Conservation (phyloP, 23 tunicate genomes). For the Ascidia mentula region DNA sequence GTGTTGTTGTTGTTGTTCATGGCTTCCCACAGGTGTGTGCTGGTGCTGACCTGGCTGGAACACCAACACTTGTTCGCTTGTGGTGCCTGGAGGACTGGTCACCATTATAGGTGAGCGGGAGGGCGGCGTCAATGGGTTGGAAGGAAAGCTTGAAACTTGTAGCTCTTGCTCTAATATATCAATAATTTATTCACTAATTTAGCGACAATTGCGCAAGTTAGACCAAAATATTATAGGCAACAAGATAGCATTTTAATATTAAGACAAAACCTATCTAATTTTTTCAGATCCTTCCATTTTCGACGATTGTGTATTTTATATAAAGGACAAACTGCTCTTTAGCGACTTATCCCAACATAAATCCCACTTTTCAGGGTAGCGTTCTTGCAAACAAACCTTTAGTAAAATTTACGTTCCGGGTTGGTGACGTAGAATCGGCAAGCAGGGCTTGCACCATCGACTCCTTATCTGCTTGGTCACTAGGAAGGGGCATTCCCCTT, state of each 20-base stretch:
- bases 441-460: slow-evolving; percentile 44
- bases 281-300: too few species aligned
- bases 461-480: slow-evolving; percentile 46
- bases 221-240: too few species aligned
- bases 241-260: too few species aligned
- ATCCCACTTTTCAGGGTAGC: too few species aligned
- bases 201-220: too few species aligned
- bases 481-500: slow-evolving; percentile 49
- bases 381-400: not conserved
- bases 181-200: too few species aligned
- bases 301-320: too few species aligned
- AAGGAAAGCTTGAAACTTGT: slow-evolving; percentile 66
- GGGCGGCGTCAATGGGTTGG: slow-evolving; percentile 33
- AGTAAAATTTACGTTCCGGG: not conserved
- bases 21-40: slow-evolving; percentile 1
- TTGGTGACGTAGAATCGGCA: slow-evolving; percentile 1
- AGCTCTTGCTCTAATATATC: slow-evolving; percentile 59
- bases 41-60: not conserved
- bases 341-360: too few species aligned
- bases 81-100: slow-evolving; percentile 9
- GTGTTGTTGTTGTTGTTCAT: not conserved
- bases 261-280: too few species aligned
- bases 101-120: not conserved
- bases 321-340: too few species aligned
- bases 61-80: not conserved